Evolutionary conservation across 2,888 invertebrate species (phyloP).

Genomic region (Mimumesa dahlbomi): DNA sequence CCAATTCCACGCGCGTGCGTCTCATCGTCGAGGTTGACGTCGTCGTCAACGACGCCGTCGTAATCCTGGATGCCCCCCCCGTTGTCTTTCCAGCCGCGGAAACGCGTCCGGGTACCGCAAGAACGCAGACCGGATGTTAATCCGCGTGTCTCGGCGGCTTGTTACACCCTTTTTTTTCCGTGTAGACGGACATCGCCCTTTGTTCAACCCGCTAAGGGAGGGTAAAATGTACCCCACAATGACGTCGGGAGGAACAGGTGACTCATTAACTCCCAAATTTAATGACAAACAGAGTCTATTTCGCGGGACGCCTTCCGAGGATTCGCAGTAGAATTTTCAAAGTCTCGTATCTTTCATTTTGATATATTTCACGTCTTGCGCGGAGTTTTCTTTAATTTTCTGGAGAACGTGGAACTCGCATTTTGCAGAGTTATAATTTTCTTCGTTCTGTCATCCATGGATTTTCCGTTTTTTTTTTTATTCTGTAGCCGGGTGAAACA

Average conservation of each 20-base stretch:
- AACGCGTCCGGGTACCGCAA: too few species aligned
- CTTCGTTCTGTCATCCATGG: constrained; percentile 15
- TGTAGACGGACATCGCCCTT: constrained; percentile 22
- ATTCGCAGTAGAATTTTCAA: too few species aligned
- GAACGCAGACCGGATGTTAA: constrained; percentile 61
- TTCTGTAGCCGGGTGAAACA: constrained; percentile 27
- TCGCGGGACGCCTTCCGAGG: too few species aligned
- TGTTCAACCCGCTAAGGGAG: constrained; percentile 17
- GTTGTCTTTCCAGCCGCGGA: constrained; percentile 50
- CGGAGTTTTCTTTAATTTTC: too few species aligned
- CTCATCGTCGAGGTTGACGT: constrained; percentile 48
- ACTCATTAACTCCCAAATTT: constrained; percentile 34
- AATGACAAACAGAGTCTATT: too few species aligned
- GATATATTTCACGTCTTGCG: too few species aligned
- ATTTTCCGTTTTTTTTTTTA: constrained; percentile 18
- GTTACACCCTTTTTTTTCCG: constrained; percentile 15
- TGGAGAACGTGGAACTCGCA: not conserved
- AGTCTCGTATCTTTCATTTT: too few species aligned
- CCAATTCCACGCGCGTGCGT: constrained; percentile 70
- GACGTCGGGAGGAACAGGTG: not conserved
- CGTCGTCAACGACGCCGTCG: constrained; percentile 46
- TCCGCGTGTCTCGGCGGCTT: constrained; percentile 31
- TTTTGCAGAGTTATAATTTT: constrained; percentile 31
- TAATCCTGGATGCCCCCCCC: constrained; percentile 47
- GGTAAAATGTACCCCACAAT: constrained; percentile 36